Evolutionary conservation across 2,113 vertebrate species (phyloP), one percentile per base, ranked within the genome.

Genomic region (Pampusana beccarii): DNA sequence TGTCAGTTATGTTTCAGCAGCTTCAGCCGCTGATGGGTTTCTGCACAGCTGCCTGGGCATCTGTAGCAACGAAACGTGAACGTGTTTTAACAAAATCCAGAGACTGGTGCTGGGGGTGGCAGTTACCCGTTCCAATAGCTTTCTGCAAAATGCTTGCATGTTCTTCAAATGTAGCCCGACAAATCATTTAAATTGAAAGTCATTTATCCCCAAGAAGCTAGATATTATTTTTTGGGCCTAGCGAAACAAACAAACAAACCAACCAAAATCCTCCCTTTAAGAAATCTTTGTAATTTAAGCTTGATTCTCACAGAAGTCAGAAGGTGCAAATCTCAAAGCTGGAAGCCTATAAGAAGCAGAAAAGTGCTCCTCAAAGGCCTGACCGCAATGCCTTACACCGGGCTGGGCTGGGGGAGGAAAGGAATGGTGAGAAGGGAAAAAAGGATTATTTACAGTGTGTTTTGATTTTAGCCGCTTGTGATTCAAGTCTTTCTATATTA

Each of bases 41-140:
- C 79, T 87, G 57, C 93, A 21, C 75, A 96, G 93, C 94, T 96
- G 95, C 90, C 90, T 85, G 78, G 92, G 77, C 57, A 34, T 90
- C 81, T 96, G 85, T 53, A 74, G 86, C 83, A 72, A 80, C 62
- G 90, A 86, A 92, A 91, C 40, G 38, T 81, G 80, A 79, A 91
- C 34, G 18, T 53, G 51, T 69, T 60, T 69, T 91, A 83, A 73
- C 10, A 58, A 60, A 92, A 60, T 72, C 74, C 85, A 40, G 84
- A 86, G 70, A 46, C 60, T 94, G 89, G 85, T 94, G 88, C 74
- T 90, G 57, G 70, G 79, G 38, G 56, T 73, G 90, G 71, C 86
- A 26, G 29, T 53, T 88, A 79, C 26, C 91, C n/a, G 0, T 74
- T 46, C 48, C 44, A 92, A 71, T 11, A 89, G 60, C 18, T 95